Conservation (phyloP, 2,797 vertebrate genomes). For the Mycteria americana region DNA sequence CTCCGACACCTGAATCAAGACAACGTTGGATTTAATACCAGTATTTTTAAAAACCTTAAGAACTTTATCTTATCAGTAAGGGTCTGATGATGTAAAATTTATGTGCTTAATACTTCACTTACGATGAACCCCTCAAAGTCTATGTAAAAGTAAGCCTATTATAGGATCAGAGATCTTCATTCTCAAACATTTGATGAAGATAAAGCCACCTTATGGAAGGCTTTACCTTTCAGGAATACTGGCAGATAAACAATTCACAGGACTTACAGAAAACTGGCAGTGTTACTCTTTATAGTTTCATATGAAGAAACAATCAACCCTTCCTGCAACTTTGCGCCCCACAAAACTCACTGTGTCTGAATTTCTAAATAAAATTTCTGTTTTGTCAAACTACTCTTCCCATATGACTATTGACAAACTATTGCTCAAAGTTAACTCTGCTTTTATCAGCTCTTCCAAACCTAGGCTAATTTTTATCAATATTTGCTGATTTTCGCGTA, state of each 20-base stretch:
- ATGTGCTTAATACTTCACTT: not conserved
- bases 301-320: not conserved
- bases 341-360: not conserved
- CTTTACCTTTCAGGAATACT: not conserved
- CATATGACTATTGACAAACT: not conserved
- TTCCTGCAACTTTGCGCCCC: not conserved
- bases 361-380: not conserved
- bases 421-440: not conserved
- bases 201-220: not conserved
- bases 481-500: not conserved
- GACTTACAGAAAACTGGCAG: not conserved
- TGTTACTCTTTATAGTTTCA: not conserved
- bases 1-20: conserved; percentile 88
- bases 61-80: not conserved
- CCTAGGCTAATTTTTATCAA: not conserved
- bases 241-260: not conserved
- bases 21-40: not conserved
- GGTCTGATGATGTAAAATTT: not conserved
- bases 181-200: not conserved
- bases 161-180: not conserved
- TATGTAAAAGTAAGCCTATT: not conserved
- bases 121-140: not conserved
- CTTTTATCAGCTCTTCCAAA: not conserved
- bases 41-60: not conserved
- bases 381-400: not conserved